These are phyloP conservation scores for Ophion ventricosus DNA, from an alignment of 2,888 invertebrate species.

Conservation along the genomic window DNA sequence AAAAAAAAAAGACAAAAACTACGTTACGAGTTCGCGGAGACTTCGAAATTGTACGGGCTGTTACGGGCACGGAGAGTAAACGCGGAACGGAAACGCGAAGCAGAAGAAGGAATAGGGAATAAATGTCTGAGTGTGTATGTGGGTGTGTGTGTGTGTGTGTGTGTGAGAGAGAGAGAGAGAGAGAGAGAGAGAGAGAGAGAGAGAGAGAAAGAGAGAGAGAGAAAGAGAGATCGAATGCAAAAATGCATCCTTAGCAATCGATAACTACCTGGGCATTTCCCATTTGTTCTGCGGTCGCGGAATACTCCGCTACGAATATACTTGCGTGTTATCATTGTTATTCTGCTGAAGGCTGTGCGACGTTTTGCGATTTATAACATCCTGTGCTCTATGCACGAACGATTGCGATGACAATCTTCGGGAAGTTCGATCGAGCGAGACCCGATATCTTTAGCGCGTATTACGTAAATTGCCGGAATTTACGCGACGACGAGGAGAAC, in stretches of 20 bases:
- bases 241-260: constrained; percentile 33
- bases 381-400: constrained; percentile 79
- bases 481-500: background rate
- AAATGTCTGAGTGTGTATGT: too few species aligned
- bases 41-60: constrained; percentile 12
- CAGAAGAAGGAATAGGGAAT: background rate
- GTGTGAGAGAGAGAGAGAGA: too few species aligned
- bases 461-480: constrained; percentile 45
- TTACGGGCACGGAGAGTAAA: background rate
- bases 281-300: constrained; percentile 38
- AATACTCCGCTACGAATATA: constrained; percentile 2
- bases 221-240: constrained; percentile 14
- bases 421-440: constrained; percentile 72
- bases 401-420: constrained; percentile 74
- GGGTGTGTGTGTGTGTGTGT: too few species aligned
- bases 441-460: constrained; percentile 40
- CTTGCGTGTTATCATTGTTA: constrained; percentile 24
- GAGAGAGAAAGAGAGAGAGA: background rate
- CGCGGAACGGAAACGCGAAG: too few species aligned
- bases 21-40: constrained; percentile 27
- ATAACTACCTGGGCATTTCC: background rate
- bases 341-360: constrained; percentile 40
- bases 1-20: constrained; percentile 41
- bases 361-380: constrained; percentile 68
- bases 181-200: background rate